A percentile compares a stretch with the other conserved stretches of the same genome.
Evolutionary conservation across 2,797 vertebrate species (phyloP).

Genomic region (Sorex maritimensis): DNA sequence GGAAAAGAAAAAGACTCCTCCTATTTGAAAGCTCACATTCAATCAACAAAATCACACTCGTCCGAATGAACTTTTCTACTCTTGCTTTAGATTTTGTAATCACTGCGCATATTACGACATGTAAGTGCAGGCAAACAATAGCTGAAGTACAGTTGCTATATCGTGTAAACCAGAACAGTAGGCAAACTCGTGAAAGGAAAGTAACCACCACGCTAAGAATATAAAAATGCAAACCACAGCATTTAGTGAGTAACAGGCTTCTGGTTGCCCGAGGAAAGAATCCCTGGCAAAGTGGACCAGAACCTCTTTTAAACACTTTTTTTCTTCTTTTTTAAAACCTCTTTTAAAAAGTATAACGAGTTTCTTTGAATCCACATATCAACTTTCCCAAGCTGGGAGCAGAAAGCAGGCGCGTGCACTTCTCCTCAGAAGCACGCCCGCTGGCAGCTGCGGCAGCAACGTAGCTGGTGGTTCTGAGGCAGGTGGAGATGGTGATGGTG

Average conservation of each 20-base stretch:
- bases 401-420: conserved; percentile 52
- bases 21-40: conserved; percentile 79
- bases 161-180: conserved; percentile 89
- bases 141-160: conserved; percentile 86
- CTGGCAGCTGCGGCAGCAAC: conserved; percentile 69
- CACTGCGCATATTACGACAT: conserved; percentile 87
- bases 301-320: conserved; percentile 24
- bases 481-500: conserved; percentile 86
- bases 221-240: conserved; percentile 82
- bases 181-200: conserved; percentile 90
- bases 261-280: conserved; percentile 52
- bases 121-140: conserved; percentile 88
- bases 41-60: conserved; percentile 82
- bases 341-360: conserved; percentile 48
- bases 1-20: conserved; percentile 69
- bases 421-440: conserved; percentile 61
- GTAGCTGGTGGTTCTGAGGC: conserved; percentile 87
- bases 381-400: conserved; percentile 67
- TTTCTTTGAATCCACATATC: conserved; percentile 68
- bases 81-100: conserved; percentile 85
- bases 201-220: conserved; percentile 85
- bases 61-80: conserved; percentile 71
- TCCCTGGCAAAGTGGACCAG: conserved; percentile 61
- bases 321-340: background rate
- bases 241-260: conserved; percentile 72